These are phyloP conservation scores for Drosophila yakuba DNA, from an alignment of 1,140 invertebrate genomes.

Conservation along the genomic window DNA sequence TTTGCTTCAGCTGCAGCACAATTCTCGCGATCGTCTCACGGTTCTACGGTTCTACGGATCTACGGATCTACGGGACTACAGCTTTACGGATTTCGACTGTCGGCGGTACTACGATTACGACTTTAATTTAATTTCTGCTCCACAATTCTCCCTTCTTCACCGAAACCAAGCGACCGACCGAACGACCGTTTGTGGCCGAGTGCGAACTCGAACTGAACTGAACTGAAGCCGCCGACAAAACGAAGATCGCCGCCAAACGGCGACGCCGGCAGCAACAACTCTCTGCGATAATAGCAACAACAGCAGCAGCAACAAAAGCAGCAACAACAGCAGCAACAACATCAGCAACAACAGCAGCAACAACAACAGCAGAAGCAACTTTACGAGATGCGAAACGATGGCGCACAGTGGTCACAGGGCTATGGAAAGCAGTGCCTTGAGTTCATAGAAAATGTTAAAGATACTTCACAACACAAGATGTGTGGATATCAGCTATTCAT, in stretches of 20 bases:
- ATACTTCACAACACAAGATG: too few species aligned
- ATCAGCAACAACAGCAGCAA: conserved; percentile 20
- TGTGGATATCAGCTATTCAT: too few species aligned
- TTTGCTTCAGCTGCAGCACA: conserved; percentile 12
- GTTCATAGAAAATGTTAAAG: too few species aligned
- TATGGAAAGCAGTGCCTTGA: neutral
- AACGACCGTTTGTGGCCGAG: conserved; percentile 44
- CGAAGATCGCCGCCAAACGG: conserved; percentile 13
- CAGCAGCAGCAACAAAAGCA: conserved; percentile 11
- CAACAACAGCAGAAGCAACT: conserved; percentile 21
- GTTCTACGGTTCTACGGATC: conserved; percentile 8
- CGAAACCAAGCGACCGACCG: neutral
- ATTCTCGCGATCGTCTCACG: conserved; percentile 7
- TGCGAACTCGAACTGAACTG: conserved; percentile 57
- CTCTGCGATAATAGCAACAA: conserved; percentile 46
- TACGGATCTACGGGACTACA: neutral
- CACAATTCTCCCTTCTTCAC: neutral
- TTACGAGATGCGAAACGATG: conserved; percentile 19
- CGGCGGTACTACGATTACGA: neutral
- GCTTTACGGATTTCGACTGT: conserved; percentile 21
- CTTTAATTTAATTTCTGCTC: neutral
- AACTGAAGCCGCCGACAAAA: conserved; percentile 39
- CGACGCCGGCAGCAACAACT: conserved; percentile 14
- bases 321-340: conserved; percentile 15
- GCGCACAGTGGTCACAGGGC: conserved; percentile 27